Evolutionary conservation across 2,888 invertebrate species (phyloP).

Genomic region (Leptopterna dolabrata): DNA sequence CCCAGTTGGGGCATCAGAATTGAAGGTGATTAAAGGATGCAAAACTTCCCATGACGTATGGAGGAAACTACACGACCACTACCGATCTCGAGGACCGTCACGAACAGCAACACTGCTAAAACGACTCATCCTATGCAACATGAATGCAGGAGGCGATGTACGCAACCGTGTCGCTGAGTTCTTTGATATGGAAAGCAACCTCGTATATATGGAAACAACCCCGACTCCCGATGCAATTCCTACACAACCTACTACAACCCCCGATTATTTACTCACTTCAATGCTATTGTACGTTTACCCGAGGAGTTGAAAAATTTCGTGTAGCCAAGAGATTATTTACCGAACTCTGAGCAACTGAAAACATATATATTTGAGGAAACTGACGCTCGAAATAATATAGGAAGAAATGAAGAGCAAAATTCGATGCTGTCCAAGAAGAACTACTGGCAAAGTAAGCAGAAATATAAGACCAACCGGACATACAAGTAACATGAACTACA

Average conservation of each 20-base stretch:
- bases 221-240: too few relatives aligned
- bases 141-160: not conserved
- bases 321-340: constrained; percentile 15
- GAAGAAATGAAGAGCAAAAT: not conserved
- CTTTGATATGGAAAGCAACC: not conserved
- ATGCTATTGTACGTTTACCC: constrained; percentile 4
- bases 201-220: not conserved
- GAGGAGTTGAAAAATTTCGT: not conserved
- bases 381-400: constrained; percentile 9
- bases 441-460: not conserved
- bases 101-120: not conserved
- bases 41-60: not conserved
- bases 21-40: not conserved
- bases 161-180: not conserved
- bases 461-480: not conserved
- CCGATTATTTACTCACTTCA: not conserved
- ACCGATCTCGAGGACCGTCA: not conserved
- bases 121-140: not conserved
- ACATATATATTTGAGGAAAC: not conserved
- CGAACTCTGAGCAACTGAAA: not conserved
- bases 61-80: not conserved
- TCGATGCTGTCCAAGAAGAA: not conserved
- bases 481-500: not conserved
- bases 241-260: not conserved
- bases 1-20: not conserved